phyloP scores from a whole-genome alignment of 2,113 vertebrate genomes.

The Melanerpes aurifrons region DNA sequence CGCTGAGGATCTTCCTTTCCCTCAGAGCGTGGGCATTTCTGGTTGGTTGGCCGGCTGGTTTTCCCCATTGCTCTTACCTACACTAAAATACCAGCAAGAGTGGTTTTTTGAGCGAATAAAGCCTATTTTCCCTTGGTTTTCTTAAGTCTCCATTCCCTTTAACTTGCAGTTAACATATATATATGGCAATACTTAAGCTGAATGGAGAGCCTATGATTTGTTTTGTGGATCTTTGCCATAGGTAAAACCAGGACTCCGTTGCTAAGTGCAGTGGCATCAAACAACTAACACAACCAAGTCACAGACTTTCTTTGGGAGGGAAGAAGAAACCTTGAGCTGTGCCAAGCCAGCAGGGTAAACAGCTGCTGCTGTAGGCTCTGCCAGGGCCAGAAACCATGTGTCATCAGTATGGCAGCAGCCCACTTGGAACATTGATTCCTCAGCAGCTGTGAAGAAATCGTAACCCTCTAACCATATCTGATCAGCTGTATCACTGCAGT shows the following conservation, averaged over 20 bases:
- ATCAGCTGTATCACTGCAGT: not conserved
- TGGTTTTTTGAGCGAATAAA: not conserved
- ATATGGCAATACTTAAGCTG: not conserved
- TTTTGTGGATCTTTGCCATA: not conserved
- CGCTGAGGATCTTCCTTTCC: not conserved
- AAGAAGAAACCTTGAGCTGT: not conserved
- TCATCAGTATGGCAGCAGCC: slow-evolving; percentile 14
- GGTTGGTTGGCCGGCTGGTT: fast-evolving
- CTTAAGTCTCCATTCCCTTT: not conserved
- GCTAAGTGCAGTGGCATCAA: not conserved
- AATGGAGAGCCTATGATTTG: not conserved
- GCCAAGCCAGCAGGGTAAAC: not conserved
- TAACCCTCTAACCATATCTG: not conserved
- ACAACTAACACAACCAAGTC: not conserved
- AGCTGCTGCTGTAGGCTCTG: slow-evolving; percentile 5
- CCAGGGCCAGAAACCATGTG: not conserved
- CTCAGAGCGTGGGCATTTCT: not conserved
- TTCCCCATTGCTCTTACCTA: not conserved
- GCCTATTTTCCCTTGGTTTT: not conserved
- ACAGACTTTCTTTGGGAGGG: not conserved
- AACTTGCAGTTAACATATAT: not conserved
- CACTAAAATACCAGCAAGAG: not conserved
- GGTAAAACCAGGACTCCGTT: not conserved
- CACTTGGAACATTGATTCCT: not conserved
- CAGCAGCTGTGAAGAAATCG: not conserved